A percentile compares a stretch with the other conserved stretches of the same genome.
Evolutionary conservation across 2,113 vertebrate genomes (phyloP).

Genomic region (Pimephales promelas): DNA sequence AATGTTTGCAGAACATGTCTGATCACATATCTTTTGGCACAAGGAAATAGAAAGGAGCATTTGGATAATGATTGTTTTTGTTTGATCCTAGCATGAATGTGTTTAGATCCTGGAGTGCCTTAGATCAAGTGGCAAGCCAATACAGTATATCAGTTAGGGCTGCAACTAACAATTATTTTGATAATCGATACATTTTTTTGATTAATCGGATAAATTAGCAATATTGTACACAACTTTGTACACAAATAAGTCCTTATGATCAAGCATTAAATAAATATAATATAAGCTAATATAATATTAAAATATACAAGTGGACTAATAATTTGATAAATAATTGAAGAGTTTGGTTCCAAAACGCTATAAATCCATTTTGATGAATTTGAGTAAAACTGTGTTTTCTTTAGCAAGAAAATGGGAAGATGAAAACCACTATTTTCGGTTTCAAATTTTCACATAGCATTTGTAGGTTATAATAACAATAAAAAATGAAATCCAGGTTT

Average conservation of each 20-base stretch:
- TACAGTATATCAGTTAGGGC: neutral
- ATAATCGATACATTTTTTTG: no score
- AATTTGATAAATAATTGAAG: neutral
- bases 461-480: no score
- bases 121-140: neutral
- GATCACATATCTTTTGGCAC: neutral
- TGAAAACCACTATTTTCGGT: no score
- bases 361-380: no score
- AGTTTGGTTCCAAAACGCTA: no score
- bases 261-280: neutral
- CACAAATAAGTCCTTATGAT: neutral
- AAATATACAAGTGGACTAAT: neutral
- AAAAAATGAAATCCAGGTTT: no score
- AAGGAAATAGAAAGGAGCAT: neutral
- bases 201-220: no score
- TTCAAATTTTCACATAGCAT: no score
- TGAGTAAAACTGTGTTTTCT: no score
- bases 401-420: no score
- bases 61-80: neutral
- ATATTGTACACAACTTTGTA: neutral
- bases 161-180: no score
- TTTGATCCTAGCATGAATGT: neutral
- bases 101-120: neutral
- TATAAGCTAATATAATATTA: neutral
- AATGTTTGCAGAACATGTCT: neutral